These are phyloP conservation scores for Germaria angustata DNA, from an alignment of 2,888 invertebrate genomes.

Conservation along the genomic window DNA sequence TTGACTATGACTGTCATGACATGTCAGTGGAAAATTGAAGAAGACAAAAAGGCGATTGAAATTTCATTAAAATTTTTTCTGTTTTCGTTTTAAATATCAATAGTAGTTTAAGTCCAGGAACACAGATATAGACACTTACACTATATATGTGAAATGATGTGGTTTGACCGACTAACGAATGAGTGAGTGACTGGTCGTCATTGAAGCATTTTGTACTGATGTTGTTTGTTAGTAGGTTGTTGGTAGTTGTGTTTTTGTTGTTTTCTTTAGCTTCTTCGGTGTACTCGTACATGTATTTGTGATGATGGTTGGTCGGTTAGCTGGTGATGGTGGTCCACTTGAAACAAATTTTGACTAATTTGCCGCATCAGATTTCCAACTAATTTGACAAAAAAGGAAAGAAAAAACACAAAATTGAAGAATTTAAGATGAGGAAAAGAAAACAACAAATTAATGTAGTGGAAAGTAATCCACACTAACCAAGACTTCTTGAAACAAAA, in stretches of 20 bases:
- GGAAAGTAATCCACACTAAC: constrained; percentile 55
- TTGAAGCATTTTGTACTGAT: background rate
- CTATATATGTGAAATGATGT: constrained; percentile 29
- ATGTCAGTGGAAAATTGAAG: constrained; percentile 49
- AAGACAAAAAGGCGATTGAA: constrained; percentile 36
- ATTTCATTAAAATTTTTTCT: constrained; percentile 1
- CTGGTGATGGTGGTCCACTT: constrained; percentile 70
- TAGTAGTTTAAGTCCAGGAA: background rate
- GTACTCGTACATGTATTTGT: background rate
- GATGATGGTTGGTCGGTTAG: constrained; percentile 49
- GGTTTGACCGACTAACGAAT: constrained; percentile 15
- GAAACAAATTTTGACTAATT: constrained; percentile 69
- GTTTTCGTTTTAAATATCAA: background rate
- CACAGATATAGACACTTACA: constrained; percentile 11
- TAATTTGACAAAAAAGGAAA: constrained; percentile 60
- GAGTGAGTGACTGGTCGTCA: constrained; percentile 36
- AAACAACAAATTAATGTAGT: constrained; percentile 58
- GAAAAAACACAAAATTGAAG: background rate
- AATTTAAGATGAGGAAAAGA: background rate
- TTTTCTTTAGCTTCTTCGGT: constrained; percentile 22
- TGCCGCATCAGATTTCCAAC: constrained; percentile 74
- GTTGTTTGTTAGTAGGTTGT: background rate
- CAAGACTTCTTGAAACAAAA: constrained; percentile 18
- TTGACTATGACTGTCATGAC: constrained; percentile 24
- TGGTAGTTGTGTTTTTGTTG: background rate